These are phyloP conservation scores for Drosophila azteca DNA, from an alignment of 1,140 invertebrate genomes.

Conservation along the genomic window DNA sequence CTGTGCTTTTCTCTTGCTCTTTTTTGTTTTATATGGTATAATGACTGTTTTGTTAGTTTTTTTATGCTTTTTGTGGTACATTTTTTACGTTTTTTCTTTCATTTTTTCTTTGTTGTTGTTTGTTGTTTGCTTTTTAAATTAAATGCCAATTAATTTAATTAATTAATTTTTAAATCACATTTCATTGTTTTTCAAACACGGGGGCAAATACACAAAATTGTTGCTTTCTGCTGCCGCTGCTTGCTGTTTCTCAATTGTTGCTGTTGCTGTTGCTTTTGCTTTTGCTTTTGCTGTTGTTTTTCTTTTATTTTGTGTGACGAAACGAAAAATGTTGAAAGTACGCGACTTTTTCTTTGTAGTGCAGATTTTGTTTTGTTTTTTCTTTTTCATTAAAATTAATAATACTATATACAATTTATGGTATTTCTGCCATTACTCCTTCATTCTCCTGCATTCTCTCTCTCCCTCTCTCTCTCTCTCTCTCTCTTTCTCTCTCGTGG, in stretches of 20 bases:
- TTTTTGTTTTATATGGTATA: slow-evolving; percentile 65
- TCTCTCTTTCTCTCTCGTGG: not conserved
- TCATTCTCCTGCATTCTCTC: slow-evolving; percentile 36
- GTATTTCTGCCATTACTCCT: slow-evolving; percentile 54
- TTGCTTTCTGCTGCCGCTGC: slow-evolving; percentile 60
- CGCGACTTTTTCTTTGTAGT: slow-evolving; percentile 52
- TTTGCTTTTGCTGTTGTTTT: slow-evolving; percentile 21
- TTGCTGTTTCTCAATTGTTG: slow-evolving; percentile 21
- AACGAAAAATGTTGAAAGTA: slow-evolving; percentile 69
- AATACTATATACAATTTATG: slow-evolving; percentile 80
- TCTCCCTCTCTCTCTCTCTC: not conserved
- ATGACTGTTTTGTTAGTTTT: slow-evolving; percentile 75
- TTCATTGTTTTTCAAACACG: slow-evolving; percentile 81
- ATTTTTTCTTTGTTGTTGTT: slow-evolving; percentile 27
- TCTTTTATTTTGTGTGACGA: slow-evolving; percentile 68
- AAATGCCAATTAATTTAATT: slow-evolving; percentile 83
- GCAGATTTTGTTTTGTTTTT: slow-evolving; percentile 40
- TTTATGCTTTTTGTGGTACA: slow-evolving; percentile 42
- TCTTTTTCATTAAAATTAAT: slow-evolving; percentile 76
- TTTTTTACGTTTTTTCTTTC: slow-evolving; percentile 39
- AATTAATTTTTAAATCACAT: slow-evolving; percentile 83
- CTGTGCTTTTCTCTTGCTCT: not conserved
- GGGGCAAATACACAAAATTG: slow-evolving; percentile 64
- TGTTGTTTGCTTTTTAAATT: slow-evolving; percentile 65
- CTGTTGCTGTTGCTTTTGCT: slow-evolving; percentile 23